These are phyloP conservation scores for Amaurobius ferox DNA, from an alignment of 2,888 invertebrate species.

Conservation along the genomic window DNA sequence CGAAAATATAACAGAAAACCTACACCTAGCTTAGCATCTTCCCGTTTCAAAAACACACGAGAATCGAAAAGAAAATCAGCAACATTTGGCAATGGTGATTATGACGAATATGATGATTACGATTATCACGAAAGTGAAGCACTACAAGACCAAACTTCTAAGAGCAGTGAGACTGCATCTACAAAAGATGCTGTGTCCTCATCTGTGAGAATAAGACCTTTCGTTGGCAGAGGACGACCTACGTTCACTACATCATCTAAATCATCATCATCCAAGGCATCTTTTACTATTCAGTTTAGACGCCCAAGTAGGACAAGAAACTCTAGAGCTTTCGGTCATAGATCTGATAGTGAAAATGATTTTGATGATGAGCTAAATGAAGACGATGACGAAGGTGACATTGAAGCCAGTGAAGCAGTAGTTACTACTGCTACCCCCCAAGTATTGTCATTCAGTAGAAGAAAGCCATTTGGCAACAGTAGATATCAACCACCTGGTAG, in stretches of 20 bases:
- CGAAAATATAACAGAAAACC: constrained; percentile 42
- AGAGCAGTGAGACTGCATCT: constrained; percentile 27
- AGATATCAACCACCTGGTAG: constrained; percentile 54
- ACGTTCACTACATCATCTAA: constrained; percentile 32
- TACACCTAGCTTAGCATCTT: constrained; percentile 35
- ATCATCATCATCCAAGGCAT: constrained; percentile 32
- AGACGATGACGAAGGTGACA: constrained; percentile 67
- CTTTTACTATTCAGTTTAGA: constrained; percentile 63
- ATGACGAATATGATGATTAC: constrained; percentile 72
- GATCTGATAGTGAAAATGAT: constrained; percentile 66
- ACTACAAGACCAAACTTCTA: background rate
- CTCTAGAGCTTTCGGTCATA: constrained; percentile 66
- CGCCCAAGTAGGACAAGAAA: constrained; percentile 68
- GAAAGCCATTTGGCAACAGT: constrained; percentile 60
- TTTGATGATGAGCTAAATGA: constrained; percentile 60
- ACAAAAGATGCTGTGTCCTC: constrained; percentile 59
- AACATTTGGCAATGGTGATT: constrained; percentile 29
- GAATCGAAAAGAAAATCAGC: constrained; percentile 60
- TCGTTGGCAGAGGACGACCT: constrained; percentile 59
- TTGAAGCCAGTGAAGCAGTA: constrained; percentile 72
- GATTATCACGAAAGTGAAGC: constrained; percentile 57
- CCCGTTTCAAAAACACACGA: constrained; percentile 48
- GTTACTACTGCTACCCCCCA: constrained; percentile 67
- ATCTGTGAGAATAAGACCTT: constrained; percentile 61
- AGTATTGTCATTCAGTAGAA: constrained; percentile 37